phyloP scores from a whole-genome alignment of 2,797 vertebrate genomes.

The Sylvilagus floridanus region DNA sequence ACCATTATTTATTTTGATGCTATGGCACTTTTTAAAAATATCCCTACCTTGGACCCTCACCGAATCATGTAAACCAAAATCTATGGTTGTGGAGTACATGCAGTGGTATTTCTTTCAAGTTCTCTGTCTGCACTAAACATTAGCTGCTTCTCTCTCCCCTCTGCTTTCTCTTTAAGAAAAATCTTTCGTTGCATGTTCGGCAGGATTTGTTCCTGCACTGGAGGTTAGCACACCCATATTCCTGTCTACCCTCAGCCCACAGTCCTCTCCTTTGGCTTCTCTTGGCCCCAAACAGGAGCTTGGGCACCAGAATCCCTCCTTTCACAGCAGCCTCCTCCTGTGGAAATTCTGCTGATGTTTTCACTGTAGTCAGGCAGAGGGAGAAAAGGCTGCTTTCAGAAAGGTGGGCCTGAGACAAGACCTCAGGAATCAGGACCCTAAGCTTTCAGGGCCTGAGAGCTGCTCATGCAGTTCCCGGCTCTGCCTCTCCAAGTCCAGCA shows the following conservation, averaged over 20 bases:
- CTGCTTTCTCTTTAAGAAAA: not conserved
- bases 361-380: not conserved
- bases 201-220: not conserved
- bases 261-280: not conserved
- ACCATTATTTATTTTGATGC: constrained; percentile 53
- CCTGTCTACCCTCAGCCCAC: not conserved
- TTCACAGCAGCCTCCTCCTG: not conserved
- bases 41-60: not conserved
- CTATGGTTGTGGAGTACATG: not conserved
- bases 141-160: not conserved
- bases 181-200: not conserved
- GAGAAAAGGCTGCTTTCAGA: not conserved
- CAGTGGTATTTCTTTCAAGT: not conserved
- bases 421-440: not conserved
- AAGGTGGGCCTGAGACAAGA: not conserved
- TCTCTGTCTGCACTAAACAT: not conserved
- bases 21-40: constrained; percentile 31
- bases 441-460: too few species aligned
- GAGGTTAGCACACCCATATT: not conserved
- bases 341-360: not conserved
- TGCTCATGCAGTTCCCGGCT: not conserved
- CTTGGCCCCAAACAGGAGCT: not conserved
- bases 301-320: not conserved
- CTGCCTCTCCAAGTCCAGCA: not conserved
- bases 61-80: constrained; percentile 15